A percentile compares a stretch with the other conserved stretches of the same genome.
Conservation (phyloP, 2,888 invertebrate species). For the Drosophila kokeensis region DNA sequence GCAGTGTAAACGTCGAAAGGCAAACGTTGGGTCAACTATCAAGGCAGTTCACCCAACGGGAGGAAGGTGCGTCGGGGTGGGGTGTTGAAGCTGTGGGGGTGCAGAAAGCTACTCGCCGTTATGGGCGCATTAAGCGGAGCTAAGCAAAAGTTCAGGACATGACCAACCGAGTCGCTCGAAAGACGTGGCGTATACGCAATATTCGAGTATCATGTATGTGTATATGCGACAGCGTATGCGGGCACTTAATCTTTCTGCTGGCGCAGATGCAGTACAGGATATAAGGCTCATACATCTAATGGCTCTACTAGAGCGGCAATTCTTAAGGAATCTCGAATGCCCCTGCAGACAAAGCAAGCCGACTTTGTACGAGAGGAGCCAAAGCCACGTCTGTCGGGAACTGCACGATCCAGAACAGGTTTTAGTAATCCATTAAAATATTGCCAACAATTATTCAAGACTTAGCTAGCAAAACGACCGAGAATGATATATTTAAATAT, state of each 20-base stretch:
- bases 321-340: slow-evolving; percentile 30
- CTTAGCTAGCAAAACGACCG: not conserved
- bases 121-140: slow-evolving; percentile 58
- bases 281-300: slow-evolving; percentile 70
- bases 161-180: slow-evolving; percentile 29
- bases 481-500: not conserved
- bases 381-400: not conserved
- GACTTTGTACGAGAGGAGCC: not conserved
- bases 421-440: slow-evolving; percentile 9
- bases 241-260: slow-evolving; percentile 77
- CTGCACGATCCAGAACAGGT: not conserved
- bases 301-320: slow-evolving; percentile 4
- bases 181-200: slow-evolving; percentile 75
- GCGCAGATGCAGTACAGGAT: slow-evolving; percentile 75
- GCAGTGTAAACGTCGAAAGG: slow-evolving; percentile 65
- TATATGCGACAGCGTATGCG: slow-evolving; percentile 49
- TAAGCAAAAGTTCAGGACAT: slow-evolving; percentile 24
- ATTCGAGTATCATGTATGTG: slow-evolving; percentile 35
- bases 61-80: not conserved
- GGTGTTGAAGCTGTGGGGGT: slow-evolving; percentile 5
- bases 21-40: slow-evolving; percentile 69
- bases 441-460: not conserved
- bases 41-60: slow-evolving; percentile 28
- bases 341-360: slow-evolving; percentile 22
- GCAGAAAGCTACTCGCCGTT: slow-evolving; percentile 48